Percentiles rank a stretch among this genome's conserved stretches.
These are phyloP conservation scores for Harlomillsia oculata DNA, from an alignment of 1,140 invertebrate species.

Conservation along the genomic window DNA sequence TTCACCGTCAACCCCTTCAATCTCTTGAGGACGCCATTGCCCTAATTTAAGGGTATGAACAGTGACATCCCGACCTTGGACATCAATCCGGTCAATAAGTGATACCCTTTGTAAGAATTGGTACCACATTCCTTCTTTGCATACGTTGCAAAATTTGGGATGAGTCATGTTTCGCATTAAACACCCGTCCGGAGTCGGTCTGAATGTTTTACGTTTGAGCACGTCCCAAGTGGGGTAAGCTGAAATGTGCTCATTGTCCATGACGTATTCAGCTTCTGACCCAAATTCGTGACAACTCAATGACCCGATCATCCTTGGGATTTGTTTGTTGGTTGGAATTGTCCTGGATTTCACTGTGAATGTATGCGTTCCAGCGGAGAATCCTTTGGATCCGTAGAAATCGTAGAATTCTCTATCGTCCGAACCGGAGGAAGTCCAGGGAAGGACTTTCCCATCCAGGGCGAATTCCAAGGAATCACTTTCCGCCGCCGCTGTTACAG, in stretches of 20 bases:
- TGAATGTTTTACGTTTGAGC: constrained; percentile 10
- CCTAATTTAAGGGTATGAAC: constrained; percentile 21
- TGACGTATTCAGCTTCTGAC: constrained; percentile 17
- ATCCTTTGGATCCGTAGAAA: constrained; percentile 13
- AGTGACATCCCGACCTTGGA: constrained; percentile 2
- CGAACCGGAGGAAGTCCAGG: constrained; percentile 2
- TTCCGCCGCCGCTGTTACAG: constrained; percentile 13
- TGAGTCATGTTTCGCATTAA: constrained; percentile 33
- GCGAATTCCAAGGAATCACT: constrained; percentile 12
- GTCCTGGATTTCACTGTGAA: constrained; percentile 15
- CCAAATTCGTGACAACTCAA: constrained; percentile 29
- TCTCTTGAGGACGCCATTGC: constrained; percentile 9
- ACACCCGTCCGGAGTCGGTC: constrained; percentile 30
- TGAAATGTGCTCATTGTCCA: constrained; percentile 12
- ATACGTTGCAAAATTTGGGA: constrained; percentile 16
- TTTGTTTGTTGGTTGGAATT: constrained; percentile 13
- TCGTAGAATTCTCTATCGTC: constrained; percentile 21
- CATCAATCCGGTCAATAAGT: constrained; percentile 23
- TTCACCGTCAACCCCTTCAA: constrained; percentile 22
- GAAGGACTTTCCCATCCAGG: constrained; percentile 15
- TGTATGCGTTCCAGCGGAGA: constrained; percentile 13
- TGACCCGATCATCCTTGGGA: constrained; percentile 29
- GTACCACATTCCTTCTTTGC: constrained; percentile 32
- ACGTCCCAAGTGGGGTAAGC: constrained; percentile 30
- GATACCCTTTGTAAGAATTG: constrained; percentile 28